Conservation (phyloP, 2,888 invertebrate genomes). For the Cremastinae sp. region DNA sequence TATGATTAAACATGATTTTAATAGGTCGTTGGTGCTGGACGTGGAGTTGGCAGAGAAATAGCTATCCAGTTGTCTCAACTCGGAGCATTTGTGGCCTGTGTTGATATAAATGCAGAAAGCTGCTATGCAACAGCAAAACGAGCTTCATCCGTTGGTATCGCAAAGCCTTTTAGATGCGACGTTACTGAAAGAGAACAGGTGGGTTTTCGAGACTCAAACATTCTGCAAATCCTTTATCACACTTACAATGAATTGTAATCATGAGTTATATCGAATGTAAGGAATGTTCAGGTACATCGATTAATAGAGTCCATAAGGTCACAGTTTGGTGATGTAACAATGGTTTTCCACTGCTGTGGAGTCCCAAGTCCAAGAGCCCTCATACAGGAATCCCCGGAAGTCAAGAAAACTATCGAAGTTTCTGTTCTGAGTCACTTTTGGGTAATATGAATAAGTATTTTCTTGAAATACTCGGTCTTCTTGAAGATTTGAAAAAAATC, state of each 20-base stretch:
- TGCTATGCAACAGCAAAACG: conserved; percentile 82
- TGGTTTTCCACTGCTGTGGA: conserved; percentile 85
- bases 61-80: conserved; percentile 83
- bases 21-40: conserved; percentile 87
- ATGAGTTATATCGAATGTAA: conserved; percentile 35
- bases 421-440: conserved; percentile 85
- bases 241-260: not conserved
- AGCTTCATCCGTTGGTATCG: conserved; percentile 81
- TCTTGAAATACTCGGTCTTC: no score
- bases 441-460: conserved; percentile 82
- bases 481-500: no score
- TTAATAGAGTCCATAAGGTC: conserved; percentile 81
- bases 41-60: conserved; percentile 85
- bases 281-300: conserved; percentile 76
- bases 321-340: conserved; percentile 83
- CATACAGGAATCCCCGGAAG: conserved; percentile 82
- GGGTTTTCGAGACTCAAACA: conserved; percentile 15
- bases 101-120: conserved; percentile 84
- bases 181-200: conserved; percentile 82
- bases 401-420: conserved; percentile 83
- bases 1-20: no score
- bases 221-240: not conserved
- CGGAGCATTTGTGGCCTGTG: conserved; percentile 84
- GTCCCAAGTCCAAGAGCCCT: conserved; percentile 84
- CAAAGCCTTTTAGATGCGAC: conserved; percentile 82